Conservation (phyloP, 2,113 vertebrate species). For the Solea senegalensis region DNA sequence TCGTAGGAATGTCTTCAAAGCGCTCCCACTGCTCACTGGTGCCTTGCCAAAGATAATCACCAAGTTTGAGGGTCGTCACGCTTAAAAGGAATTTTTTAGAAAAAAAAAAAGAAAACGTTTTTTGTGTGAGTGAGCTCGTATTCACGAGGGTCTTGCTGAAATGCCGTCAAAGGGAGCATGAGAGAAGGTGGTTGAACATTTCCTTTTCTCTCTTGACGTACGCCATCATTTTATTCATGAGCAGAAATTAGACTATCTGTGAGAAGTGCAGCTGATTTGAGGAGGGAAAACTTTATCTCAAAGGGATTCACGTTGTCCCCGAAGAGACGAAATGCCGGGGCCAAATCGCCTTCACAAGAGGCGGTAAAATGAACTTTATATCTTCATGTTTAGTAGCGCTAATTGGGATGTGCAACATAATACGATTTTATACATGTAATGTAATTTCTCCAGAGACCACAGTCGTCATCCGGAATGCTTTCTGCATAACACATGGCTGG, state of each 20-base stretch:
- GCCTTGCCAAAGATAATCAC: constrained; percentile 64
- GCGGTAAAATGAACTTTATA: not conserved
- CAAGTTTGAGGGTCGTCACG: constrained; percentile 39
- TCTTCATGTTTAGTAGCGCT: constrained; percentile 23
- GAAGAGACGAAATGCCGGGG: constrained; percentile 35
- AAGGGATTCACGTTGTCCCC: constrained; percentile 22
- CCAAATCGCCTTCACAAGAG: not conserved
- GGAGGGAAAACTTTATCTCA: constrained; percentile 28
- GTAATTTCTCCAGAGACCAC: constrained; percentile 39
- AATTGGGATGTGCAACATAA: constrained; percentile 29
- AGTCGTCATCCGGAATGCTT: constrained; percentile 2
- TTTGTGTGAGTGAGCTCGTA: constrained; percentile 11
- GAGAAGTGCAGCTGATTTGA: constrained; percentile 5
- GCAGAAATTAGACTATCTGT: constrained; percentile 20
- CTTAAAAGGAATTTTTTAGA: constrained; percentile 15
- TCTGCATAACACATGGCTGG: constrained; percentile 16
- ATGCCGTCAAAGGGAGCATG: constrained; percentile 26
- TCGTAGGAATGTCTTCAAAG: constrained; percentile 76
- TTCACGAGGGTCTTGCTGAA: constrained; percentile 26
- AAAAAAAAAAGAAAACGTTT: constrained; percentile 2
- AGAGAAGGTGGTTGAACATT: constrained; percentile 28
- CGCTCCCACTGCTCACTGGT: constrained; percentile 59
- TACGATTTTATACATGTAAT: constrained; percentile 8
- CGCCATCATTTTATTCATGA: constrained; percentile 32
- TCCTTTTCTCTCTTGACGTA: constrained; percentile 12